Evolutionary conservation across 2,113 vertebrate genomes (phyloP).

Genomic region (Anthoscopus minutus): DNA sequence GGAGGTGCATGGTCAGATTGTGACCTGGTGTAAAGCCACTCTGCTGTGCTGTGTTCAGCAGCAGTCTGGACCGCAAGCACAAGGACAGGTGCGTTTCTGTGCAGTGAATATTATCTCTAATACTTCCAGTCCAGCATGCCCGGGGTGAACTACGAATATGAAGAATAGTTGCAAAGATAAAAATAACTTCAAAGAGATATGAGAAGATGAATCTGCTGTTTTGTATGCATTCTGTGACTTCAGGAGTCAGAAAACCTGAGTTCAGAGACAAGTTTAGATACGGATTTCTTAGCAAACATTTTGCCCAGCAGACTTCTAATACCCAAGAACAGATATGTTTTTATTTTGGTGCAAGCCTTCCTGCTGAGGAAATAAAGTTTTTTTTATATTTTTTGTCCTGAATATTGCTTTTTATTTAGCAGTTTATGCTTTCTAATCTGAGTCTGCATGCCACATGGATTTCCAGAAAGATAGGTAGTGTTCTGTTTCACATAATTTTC

Average conservation of each 20-base stretch:
- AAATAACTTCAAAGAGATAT: conserved; percentile 25
- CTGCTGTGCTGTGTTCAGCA: background rate
- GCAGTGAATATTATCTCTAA: background rate
- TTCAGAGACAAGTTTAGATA: background rate
- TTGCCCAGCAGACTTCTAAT: background rate
- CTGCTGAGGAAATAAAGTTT: background rate
- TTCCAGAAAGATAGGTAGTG: background rate
- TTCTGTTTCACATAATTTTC: background rate
- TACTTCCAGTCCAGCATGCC: background rate
- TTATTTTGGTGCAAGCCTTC: background rate
- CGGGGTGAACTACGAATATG: background rate
- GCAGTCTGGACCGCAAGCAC: background rate
- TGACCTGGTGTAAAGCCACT: background rate
- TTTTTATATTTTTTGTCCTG: background rate
- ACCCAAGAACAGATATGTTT: background rate
- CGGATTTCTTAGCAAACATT: background rate
- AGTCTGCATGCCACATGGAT: background rate
- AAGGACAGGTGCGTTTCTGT: background rate
- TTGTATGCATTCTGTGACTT: background rate
- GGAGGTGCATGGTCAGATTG: background rate
- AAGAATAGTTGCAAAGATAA: conserved; percentile 18
- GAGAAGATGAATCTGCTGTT: background rate
- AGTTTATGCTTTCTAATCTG: background rate
- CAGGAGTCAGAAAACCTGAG: background rate
- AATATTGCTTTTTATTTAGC: background rate